Percentiles rank a stretch among this genome's conserved stretches.
Conservation (phyloP, 1,140 invertebrate genomes). For the Galendromus occidentalis region DNA sequence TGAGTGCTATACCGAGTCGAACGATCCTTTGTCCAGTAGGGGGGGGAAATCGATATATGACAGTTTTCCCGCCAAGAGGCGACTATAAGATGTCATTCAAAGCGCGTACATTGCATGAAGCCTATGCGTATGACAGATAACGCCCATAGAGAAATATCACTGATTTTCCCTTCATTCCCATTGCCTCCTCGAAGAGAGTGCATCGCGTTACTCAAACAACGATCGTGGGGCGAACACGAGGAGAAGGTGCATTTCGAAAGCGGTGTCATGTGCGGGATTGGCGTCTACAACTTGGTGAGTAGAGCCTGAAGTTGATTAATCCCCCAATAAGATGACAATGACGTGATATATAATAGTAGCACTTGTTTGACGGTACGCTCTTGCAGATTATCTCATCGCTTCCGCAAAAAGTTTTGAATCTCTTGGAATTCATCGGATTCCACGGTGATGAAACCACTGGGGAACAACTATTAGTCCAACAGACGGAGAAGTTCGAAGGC, state of each 20-base stretch:
- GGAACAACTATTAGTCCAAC: background rate
- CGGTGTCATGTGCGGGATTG: background rate
- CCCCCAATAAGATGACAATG: no score
- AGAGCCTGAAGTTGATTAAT: background rate
- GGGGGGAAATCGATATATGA: no score
- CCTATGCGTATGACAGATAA: no score
- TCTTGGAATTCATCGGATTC: conserved; percentile 2
- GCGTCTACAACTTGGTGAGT: background rate
- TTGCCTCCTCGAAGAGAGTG: background rate
- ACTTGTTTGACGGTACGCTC: no score
- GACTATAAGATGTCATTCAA: no score
- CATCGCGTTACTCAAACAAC: background rate
- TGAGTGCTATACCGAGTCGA: background rate
- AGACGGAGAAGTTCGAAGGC: background rate
- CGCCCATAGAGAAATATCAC: no score
- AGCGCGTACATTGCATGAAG: no score
- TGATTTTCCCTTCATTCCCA: background rate
- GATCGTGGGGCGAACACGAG: background rate
- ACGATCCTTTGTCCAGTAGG: background rate
- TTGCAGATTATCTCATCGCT: background rate
- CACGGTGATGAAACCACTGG: background rate
- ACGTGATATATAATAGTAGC: no score
- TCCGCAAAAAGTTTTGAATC: background rate
- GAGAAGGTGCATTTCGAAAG: background rate
- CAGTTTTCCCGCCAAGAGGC: background rate